These are phyloP conservation scores for Astyanax mexicanus DNA, from an alignment of 2,797 vertebrate species.

Conservation along the genomic window DNA sequence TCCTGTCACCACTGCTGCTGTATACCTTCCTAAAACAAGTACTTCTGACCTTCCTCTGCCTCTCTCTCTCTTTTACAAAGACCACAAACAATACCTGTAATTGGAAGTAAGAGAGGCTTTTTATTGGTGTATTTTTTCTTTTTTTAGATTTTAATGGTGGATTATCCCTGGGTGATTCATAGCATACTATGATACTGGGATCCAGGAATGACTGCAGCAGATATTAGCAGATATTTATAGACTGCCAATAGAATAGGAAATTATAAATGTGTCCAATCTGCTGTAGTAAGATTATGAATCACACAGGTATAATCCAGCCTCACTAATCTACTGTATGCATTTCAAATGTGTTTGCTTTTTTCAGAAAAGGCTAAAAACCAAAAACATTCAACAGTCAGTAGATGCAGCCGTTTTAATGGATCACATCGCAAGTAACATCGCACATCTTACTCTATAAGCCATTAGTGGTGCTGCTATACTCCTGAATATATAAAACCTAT, in stretches of 20 bases:
- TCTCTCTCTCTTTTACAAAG: neutral
- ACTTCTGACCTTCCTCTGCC: too few relatives aligned
- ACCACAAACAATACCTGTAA: neutral
- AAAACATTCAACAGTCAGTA: too few relatives aligned
- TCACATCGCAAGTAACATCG: too few relatives aligned
- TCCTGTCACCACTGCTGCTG: neutral
- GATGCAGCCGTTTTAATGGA: too few relatives aligned
- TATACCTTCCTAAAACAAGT: neutral
- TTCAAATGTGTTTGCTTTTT: too few relatives aligned
- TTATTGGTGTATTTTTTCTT: neutral
- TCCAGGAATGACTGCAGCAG: conserved; percentile 1
- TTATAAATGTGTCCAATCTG: neutral
- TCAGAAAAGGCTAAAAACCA: too few relatives aligned
- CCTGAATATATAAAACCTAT: too few relatives aligned
- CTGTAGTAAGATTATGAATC: conserved; percentile 14
- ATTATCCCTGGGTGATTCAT: neutral
- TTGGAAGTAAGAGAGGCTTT: neutral
- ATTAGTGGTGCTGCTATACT: too few relatives aligned
- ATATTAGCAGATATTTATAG: conserved; percentile 21
- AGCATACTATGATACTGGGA: neutral
- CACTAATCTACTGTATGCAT: too few relatives aligned
- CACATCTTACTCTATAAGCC: too few relatives aligned
- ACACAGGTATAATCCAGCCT: conserved; percentile 13
- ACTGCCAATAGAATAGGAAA: neutral
- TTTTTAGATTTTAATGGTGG: neutral